These are phyloP conservation scores for Lithosia quadra DNA, from an alignment of 2,888 invertebrate genomes.

Conservation along the genomic window DNA sequence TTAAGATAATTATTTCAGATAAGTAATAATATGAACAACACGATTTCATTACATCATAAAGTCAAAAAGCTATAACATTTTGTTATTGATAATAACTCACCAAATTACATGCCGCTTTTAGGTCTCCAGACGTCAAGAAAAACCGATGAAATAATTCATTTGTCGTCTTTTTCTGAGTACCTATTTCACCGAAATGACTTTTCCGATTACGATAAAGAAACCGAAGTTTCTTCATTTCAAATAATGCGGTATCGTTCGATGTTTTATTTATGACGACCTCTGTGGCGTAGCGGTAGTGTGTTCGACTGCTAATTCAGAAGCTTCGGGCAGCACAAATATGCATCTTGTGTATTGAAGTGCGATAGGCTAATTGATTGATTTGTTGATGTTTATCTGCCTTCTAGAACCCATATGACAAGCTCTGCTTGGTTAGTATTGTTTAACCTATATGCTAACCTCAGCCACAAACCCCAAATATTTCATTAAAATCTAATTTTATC, in stretches of 20 bases:
- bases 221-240: neutral
- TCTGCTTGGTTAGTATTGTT: too few relatives aligned
- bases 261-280: too few relatives aligned
- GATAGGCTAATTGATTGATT: too few relatives aligned
- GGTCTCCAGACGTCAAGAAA: neutral
- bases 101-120: conserved; percentile 1
- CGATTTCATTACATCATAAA: conserved; percentile 1
- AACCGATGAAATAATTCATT: conserved; percentile 4
- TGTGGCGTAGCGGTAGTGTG: too few relatives aligned
- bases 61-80: neutral
- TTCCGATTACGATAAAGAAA: neutral
- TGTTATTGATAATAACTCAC: neutral
- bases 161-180: neutral
- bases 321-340: too few relatives aligned
- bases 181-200: neutral
- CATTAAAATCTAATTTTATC: neutral
- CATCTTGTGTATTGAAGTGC: too few relatives aligned
- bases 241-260: too few relatives aligned
- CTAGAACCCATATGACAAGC: too few relatives aligned
- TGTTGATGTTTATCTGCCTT: too few relatives aligned
- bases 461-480: neutral
- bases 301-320: too few relatives aligned
- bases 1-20: neutral
- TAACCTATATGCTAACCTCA: too few relatives aligned
- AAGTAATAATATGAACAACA: too few relatives aligned